phyloP scores from a whole-genome alignment of 2,888 invertebrate genomes.

The Lordiphosa fenestrarum region DNA sequence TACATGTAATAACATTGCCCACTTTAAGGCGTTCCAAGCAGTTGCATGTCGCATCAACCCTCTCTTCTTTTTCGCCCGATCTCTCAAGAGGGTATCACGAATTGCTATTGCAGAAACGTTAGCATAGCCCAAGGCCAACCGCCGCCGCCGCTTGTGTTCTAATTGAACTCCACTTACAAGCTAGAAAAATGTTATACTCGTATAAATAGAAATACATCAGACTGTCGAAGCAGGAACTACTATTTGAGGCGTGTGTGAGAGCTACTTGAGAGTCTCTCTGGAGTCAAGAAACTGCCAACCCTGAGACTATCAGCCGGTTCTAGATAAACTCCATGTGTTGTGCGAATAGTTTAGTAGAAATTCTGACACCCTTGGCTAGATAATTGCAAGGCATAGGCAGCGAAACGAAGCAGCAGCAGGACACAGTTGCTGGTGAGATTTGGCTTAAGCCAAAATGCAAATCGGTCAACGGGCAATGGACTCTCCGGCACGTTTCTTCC shows the following conservation, averaged over 20 bases:
- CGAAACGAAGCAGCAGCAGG: no score
- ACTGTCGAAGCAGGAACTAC: conserved; percentile 28
- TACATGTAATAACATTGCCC: no score
- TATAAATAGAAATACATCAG: conserved; percentile 4
- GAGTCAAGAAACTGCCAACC: conserved; percentile 66
- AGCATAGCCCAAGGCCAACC: conserved; percentile 23
- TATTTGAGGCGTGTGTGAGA: conserved; percentile 17
- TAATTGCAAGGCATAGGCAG: no score
- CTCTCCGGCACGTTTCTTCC: conserved; percentile 57
- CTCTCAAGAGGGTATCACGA: background rate
- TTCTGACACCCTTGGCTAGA: conserved; percentile 8
- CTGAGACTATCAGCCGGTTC: conserved; percentile 48
- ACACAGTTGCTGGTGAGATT: no score
- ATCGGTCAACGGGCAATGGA: conserved; percentile 63
- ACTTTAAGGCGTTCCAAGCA: no score
- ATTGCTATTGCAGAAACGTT: conserved; percentile 28
- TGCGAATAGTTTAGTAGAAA: conserved; percentile 25
- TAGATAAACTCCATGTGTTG: conserved; percentile 26
- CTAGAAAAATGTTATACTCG: background rate
- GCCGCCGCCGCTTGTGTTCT: conserved; percentile 1
- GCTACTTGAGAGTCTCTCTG: conserved; percentile 5
- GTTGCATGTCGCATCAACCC: no score
- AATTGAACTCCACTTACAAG: conserved; percentile 16
- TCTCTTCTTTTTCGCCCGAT: no score
- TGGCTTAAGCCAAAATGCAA: conserved; percentile 14